These are phyloP conservation scores for Rafetus swinhoei DNA, from an alignment of 2,113 vertebrate species.

Conservation along the genomic window DNA sequence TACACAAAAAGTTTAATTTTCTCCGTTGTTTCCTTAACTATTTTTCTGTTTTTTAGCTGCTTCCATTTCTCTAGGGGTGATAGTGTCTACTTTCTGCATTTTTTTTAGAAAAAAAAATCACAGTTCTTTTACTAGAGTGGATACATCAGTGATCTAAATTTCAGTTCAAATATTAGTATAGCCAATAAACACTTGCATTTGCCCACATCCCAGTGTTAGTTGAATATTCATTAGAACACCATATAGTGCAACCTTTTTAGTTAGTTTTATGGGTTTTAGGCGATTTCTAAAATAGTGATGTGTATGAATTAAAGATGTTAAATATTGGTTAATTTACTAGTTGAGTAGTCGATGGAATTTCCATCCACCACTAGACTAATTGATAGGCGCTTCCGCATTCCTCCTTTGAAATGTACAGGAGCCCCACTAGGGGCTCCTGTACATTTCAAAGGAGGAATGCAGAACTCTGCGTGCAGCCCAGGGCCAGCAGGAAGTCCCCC, in stretches of 20 bases:
- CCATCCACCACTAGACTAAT: too few species aligned
- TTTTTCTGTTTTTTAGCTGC: background rate
- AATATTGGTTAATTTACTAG: too few species aligned
- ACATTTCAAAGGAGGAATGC: too few species aligned
- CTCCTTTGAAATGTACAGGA: too few species aligned
- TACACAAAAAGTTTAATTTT: background rate
- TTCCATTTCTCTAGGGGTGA: fast-evolving
- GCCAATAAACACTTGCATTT: background rate
- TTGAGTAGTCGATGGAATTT: too few species aligned
- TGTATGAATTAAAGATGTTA: background rate
- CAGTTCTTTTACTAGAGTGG: background rate
- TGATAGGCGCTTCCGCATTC: too few species aligned
- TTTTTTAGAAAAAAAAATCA: background rate
- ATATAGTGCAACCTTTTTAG: fast-evolving
- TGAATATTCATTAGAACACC: background rate
- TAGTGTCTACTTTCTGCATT: background rate
- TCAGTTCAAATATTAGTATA: background rate
- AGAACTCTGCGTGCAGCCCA: too few species aligned
- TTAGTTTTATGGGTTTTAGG: background rate
- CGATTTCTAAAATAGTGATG: background rate
- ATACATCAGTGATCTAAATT: background rate
- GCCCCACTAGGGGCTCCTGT: too few species aligned
- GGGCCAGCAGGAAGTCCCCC: too few species aligned
- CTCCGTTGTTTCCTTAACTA: background rate
- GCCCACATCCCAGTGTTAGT: background rate